phyloP scores from a whole-genome alignment of 2,888 invertebrate species.

The Petrolisthes cinctipes region DNA sequence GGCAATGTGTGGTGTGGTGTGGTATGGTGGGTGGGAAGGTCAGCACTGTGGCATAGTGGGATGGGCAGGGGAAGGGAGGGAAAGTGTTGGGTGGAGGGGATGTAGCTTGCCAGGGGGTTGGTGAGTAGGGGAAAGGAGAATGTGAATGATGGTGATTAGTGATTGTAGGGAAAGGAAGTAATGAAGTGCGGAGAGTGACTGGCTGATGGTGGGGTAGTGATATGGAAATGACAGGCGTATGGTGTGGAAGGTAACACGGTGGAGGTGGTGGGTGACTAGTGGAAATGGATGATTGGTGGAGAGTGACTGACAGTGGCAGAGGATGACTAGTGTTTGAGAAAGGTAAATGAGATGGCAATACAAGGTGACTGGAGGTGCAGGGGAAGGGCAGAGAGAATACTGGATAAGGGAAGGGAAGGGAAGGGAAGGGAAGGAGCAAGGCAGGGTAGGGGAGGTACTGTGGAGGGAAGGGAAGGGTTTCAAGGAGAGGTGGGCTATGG shows the following conservation, averaged over 20 bases:
- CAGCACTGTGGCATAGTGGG: too few relatives aligned
- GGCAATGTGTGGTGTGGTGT: too few relatives aligned
- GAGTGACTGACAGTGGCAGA: conserved; percentile 21
- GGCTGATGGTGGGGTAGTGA: too few relatives aligned
- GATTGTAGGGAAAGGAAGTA: too few relatives aligned
- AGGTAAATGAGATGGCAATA: conserved; percentile 19
- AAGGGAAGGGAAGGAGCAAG: not conserved
- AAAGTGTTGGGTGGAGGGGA: too few relatives aligned
- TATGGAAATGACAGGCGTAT: too few relatives aligned
- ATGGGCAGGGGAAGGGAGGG: too few relatives aligned
- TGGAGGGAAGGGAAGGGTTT: conserved; percentile 17
- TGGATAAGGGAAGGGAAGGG: conserved; percentile 20
- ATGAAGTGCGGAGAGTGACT: too few relatives aligned
- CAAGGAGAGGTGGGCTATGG: conserved; percentile 22
- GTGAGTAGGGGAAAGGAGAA: too few relatives aligned
- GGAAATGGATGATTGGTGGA: conserved; percentile 18
- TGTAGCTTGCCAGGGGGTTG: too few relatives aligned
- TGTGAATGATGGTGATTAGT: too few relatives aligned
- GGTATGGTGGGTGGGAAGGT: too few relatives aligned
- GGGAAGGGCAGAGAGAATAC: not conserved
- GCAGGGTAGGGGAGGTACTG: not conserved
- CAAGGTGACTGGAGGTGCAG: not conserved
- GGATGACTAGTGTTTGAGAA: conserved; percentile 30
- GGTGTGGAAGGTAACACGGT: not conserved
- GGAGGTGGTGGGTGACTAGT: conserved; percentile 5